Percentiles rank a stretch among this genome's conserved stretches.
Conservation (phyloP, 2,113 vertebrate genomes). For the Pituophis catenifer region DNA sequence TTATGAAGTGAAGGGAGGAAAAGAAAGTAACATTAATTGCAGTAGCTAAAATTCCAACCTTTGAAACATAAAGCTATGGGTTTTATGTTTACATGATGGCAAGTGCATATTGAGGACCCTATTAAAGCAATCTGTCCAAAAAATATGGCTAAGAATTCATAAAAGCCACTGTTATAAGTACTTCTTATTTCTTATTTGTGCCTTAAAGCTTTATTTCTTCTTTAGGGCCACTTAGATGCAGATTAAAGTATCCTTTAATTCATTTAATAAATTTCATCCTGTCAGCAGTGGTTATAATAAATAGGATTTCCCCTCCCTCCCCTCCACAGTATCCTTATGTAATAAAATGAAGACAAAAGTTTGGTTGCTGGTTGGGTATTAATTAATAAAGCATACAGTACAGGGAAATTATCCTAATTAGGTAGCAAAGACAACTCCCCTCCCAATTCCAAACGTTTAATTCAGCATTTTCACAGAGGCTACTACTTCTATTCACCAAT, state of each 20-base stretch:
- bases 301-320: background rate
- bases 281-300: background rate
- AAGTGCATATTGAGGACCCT: background rate
- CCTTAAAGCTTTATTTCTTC: background rate
- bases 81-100: background rate
- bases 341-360: background rate
- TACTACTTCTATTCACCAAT: background rate
- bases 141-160: background rate
- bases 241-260: background rate
- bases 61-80: background rate
- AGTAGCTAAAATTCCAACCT: background rate
- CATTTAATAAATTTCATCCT: background rate
- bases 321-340: background rate
- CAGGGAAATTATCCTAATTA: background rate
- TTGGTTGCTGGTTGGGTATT: background rate
- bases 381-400: background rate
- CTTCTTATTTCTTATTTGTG: background rate
- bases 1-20: background rate
- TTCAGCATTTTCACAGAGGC: background rate
- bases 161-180: background rate
- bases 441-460: background rate
- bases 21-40: background rate
- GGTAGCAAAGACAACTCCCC: too few relatives aligned
- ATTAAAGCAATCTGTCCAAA: background rate
- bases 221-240: background rate